These are phyloP conservation scores for Noctua fimbriata DNA, from an alignment of 2,888 invertebrate species.

Conservation along the genomic window DNA sequence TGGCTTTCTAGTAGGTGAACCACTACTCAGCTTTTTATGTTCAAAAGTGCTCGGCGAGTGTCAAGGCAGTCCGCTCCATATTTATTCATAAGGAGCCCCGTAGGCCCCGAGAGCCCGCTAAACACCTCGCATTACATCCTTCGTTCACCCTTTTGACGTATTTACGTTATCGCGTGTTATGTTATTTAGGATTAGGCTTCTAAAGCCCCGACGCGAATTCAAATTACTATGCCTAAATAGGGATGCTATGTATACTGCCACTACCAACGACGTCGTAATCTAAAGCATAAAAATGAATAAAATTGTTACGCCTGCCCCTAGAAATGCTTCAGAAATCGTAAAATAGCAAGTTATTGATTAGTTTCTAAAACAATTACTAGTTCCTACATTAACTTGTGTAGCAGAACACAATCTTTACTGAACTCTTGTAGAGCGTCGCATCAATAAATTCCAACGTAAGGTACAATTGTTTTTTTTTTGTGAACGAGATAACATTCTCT, in stretches of 20 bases:
- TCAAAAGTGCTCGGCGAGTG: conserved; percentile 60
- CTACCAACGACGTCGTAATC: conserved; percentile 3
- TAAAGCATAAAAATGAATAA: conserved; percentile 14
- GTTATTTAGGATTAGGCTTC: conserved; percentile 72
- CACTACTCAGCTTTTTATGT: conserved; percentile 68
- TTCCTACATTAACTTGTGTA: conserved; percentile 47
- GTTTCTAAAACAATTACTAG: conserved; percentile 5
- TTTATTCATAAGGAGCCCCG: conserved; percentile 77
- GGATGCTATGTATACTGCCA: conserved; percentile 10
- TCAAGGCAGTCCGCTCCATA: conserved; percentile 69
- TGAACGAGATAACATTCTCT: conserved; percentile 42
- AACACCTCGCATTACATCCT: conserved; percentile 77
- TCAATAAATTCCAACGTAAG: conserved; percentile 56
- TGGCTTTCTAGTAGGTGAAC: conserved; percentile 59
- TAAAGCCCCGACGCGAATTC: conserved; percentile 65
- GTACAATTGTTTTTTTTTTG: conserved; percentile 54
- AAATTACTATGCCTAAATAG: conserved; percentile 68
- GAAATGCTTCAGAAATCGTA: conserved; percentile 13
- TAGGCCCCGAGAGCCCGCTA: conserved; percentile 72
- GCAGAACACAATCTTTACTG: conserved; percentile 45
- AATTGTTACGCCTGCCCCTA: background rate
- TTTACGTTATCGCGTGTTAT: conserved; percentile 73
- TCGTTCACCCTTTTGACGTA: conserved; percentile 75
- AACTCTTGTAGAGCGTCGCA: conserved; percentile 45
- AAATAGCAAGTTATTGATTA: background rate